Percentiles rank a stretch among this genome's conserved stretches.
These are phyloP conservation scores for Chaetura pelagica DNA, from an alignment of 2,113 vertebrate genomes.

Conservation along the genomic window DNA sequence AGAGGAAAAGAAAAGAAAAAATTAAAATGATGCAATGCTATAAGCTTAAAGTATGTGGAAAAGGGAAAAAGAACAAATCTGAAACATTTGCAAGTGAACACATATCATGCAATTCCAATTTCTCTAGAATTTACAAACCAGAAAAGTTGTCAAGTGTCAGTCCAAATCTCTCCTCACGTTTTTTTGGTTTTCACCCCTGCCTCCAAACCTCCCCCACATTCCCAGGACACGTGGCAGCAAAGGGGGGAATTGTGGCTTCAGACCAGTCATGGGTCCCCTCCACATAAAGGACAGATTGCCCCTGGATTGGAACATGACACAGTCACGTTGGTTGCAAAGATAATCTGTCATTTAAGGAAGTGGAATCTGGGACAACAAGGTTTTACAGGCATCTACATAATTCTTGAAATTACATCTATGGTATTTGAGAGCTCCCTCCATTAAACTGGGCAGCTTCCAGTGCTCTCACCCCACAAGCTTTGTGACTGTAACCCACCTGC, in stretches of 20 bases:
- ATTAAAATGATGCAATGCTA: background rate
- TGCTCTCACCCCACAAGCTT: background rate
- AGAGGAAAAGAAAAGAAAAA: background rate
- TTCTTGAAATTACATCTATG: background rate
- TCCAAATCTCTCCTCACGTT: background rate
- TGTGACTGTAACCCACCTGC: background rate
- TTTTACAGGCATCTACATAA: background rate
- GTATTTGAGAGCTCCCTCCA: background rate
- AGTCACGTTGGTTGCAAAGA: background rate
- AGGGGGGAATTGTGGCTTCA: background rate
- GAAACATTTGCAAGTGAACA: slow-evolving; percentile 52
- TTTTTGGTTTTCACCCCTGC: background rate
- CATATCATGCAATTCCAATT: slow-evolving; percentile 39
- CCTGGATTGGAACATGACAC: background rate
- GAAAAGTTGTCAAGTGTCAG: background rate
- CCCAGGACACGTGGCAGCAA: background rate
- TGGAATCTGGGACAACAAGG: background rate
- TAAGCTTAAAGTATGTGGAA: background rate
- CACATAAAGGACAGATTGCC: background rate
- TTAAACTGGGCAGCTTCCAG: background rate
- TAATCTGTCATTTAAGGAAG: background rate
- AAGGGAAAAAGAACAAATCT: slow-evolving; percentile 9
- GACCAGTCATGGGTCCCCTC: fast-evolving
- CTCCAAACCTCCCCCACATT: background rate
- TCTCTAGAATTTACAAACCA: background rate